Evolutionary conservation across 2,888 invertebrate genomes (phyloP).

Genomic region (Chaetogeoica ovagalla): DNA sequence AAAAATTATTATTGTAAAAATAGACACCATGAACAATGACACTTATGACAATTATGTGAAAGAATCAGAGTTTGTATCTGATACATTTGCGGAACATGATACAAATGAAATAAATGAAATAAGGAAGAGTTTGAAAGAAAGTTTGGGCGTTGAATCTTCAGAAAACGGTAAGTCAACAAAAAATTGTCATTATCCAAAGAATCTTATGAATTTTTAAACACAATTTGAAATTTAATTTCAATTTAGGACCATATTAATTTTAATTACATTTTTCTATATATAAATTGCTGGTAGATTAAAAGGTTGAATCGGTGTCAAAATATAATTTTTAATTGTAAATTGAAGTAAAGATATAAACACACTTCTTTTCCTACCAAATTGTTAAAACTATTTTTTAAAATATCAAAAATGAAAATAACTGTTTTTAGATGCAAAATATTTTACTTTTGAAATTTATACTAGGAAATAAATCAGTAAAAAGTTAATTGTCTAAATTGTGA

Average conservation of each 20-base stretch:
- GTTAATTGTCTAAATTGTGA: too few relatives aligned
- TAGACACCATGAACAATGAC: conserved; percentile 40
- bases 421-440: too few relatives aligned
- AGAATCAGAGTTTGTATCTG: conserved; percentile 51
- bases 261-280: not conserved
- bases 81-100: conserved; percentile 49
- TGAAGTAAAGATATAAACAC: too few relatives aligned
- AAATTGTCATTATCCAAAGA: conserved; percentile 11
- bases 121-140: conserved; percentile 48
- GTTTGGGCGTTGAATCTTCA: conserved; percentile 49
- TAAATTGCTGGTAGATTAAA: too few relatives aligned
- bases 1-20: conserved; percentile 45
- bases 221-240: conserved; percentile 3
- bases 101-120: conserved; percentile 49
- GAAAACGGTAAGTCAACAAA: conserved; percentile 46
- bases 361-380: too few relatives aligned
- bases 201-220: not conserved
- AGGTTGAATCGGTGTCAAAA: too few relatives aligned
- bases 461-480: too few relatives aligned
- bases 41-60: conserved; percentile 42
- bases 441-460: too few relatives aligned
- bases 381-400: too few relatives aligned
- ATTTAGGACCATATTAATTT: conserved; percentile 10
- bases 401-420: too few relatives aligned
- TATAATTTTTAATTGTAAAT: too few relatives aligned